Base-by-base conservation (phyloP, 2,113 vertebrate genomes). In the Campylorhamphus procurvoides region DNA sequence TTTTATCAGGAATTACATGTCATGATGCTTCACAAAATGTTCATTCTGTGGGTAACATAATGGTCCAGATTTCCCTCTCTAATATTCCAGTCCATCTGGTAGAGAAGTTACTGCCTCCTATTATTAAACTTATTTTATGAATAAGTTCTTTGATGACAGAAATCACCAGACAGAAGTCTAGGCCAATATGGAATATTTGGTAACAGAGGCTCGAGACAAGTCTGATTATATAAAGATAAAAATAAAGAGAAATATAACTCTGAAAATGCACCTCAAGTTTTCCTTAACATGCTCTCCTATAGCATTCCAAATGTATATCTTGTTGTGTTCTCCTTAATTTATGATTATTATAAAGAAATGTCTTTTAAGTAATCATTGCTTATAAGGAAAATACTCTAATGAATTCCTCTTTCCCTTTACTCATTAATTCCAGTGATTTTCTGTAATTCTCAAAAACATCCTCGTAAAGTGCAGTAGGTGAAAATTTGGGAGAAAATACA, bases 41-140 rank as follows among this genome's bases (percentile, higher is more conserved):
- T 96, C 24, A 60, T 90, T 94, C 56, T 90, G 55, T 81, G 46
- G 40, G 8, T 60, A 93, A 29, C 17, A 69, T 81, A 95, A 93
- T 67, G 69, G n/a, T 81, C 49, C 85, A 95, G 49, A 93, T 93
- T 93, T 96, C n/a, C 49, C n/a, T 89, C 39, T 79, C 49, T 93
- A 94, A 90, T 66, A 90, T 80, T 91, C 42, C 82, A 49, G 60
- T 80, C 68, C 60, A 68, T 76, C 84, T 92, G 73, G 69, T 84
- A 90, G 63, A 96, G 78, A 96, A 96, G 84, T 93, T 97, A 77
- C 33, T 94, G 47, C 14, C 29, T 93, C 55, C 23, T 75, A 37
- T 92, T 96, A 96, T 92, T 96, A 96, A 90, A 77, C 33, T 87
- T 50, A n/a, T 95, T 96, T 96, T 5, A 73, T 81, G 71, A 95